Evolutionary conservation across 2,113 vertebrate species (phyloP).

Genomic region (Ammodytes dubius): DNA sequence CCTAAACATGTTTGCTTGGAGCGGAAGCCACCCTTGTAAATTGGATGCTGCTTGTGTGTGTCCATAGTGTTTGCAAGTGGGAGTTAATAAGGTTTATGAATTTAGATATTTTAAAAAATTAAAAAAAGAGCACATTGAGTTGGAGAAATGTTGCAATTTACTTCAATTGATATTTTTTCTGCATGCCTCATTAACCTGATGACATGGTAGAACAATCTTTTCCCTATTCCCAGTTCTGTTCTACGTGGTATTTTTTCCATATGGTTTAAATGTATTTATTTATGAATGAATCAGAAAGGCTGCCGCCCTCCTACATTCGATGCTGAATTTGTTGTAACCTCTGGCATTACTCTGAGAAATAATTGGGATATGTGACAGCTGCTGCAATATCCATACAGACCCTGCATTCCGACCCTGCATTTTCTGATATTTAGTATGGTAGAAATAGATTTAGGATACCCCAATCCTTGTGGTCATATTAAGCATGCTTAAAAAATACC

Average conservation of each 20-base stretch:
- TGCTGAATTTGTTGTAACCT: not conserved
- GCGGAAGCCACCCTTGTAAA: not conserved
- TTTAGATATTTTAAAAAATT: slow-evolving; percentile 17
- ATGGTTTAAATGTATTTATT: slow-evolving; percentile 23
- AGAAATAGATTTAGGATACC: too few species aligned
- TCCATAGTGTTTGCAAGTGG: not conserved
- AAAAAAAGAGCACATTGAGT: slow-evolving; percentile 23
- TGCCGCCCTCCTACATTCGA: not conserved
- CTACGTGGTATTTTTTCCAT: slow-evolving; percentile 15
- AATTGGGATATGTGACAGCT: not conserved
- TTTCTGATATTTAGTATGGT: too few species aligned
- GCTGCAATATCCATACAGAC: not conserved
- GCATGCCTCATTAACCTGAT: slow-evolving; percentile 22
- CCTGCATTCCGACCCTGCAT: not conserved
- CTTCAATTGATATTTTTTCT: slow-evolving; percentile 28
- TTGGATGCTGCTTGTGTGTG: not conserved
- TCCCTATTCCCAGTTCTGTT: slow-evolving; percentile 24
- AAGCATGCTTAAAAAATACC: too few species aligned
- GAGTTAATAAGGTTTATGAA: slow-evolving; percentile 30
- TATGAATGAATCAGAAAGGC: not conserved
- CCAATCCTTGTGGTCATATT: too few species aligned
- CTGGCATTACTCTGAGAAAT: not conserved
- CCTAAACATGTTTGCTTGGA: not conserved
- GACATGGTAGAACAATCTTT: slow-evolving; percentile 33
- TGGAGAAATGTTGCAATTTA: slow-evolving; percentile 22